Conservation (phyloP, 2,888 invertebrate species). For the Lottia scabra region DNA sequence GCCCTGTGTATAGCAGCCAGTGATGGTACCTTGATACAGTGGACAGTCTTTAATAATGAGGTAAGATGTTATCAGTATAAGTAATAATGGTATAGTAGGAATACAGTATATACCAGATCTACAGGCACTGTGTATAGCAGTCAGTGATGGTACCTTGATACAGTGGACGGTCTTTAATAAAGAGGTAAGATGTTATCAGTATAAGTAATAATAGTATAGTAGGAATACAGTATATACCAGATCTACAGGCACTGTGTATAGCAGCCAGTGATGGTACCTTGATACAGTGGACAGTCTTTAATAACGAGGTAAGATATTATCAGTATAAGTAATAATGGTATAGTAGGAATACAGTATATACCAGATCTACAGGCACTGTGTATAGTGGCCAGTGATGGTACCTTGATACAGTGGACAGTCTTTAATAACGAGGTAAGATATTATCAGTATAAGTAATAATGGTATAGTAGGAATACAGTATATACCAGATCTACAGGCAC, state of each 20-base stretch:
- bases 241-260: constrained; percentile 61
- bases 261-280: constrained; percentile 57
- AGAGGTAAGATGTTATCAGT: constrained; percentile 39
- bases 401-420: constrained; percentile 57
- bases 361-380: constrained; percentile 63
- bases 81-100: constrained; percentile 39
- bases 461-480: too few relatives aligned
- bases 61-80: constrained; percentile 34
- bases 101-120: too few relatives aligned
- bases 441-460: constrained; percentile 20
- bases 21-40: constrained; percentile 57
- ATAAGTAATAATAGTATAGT: constrained; percentile 38
- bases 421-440: constrained; percentile 40
- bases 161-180: constrained; percentile 51
- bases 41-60: constrained; percentile 47
- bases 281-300: constrained; percentile 51
- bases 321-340: constrained; percentile 30
- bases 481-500: constrained; percentile 62
- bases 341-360: too few relatives aligned
- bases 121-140: constrained; percentile 59
- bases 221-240: too few relatives aligned
- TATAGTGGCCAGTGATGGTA: constrained; percentile 54
- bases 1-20: constrained; percentile 56
- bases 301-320: constrained; percentile 38
- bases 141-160: constrained; percentile 52